Conservation (phyloP, 2,797 vertebrate species). For the Pipistrellus kuhlii region DNA sequence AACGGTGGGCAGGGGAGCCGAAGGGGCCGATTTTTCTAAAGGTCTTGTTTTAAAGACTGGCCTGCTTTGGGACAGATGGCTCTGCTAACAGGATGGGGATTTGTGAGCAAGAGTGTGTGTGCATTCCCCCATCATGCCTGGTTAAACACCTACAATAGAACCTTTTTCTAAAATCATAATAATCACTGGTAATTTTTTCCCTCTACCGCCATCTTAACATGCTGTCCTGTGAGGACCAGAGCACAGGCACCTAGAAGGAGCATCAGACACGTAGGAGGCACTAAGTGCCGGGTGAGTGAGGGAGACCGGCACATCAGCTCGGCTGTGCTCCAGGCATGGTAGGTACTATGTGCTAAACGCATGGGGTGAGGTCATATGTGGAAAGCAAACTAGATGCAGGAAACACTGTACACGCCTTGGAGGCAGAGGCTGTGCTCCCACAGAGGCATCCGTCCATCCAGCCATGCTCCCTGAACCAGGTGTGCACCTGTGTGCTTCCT, state of each 20-base stretch:
- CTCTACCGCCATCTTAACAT: not conserved
- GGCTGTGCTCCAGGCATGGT: not conserved
- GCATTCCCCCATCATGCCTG: not conserved
- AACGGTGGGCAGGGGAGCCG: not conserved
- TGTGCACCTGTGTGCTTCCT: not conserved
- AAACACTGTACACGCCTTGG: not conserved
- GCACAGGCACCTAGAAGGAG: not conserved
- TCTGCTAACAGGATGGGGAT: not conserved
- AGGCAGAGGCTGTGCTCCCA: too few species aligned
- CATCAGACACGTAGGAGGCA: not conserved
- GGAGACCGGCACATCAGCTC: not conserved
- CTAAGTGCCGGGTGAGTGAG: not conserved
- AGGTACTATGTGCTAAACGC: not conserved
- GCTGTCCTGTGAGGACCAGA: not conserved
- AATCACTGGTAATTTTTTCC: not conserved
- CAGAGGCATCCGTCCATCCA: not conserved
- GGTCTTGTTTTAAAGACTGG: not conserved
- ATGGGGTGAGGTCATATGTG: not conserved
- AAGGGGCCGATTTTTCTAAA: not conserved
- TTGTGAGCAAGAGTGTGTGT: not conserved
- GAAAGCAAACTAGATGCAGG: not conserved
- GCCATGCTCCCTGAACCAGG: not conserved
- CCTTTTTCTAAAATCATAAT: constrained; percentile 3
- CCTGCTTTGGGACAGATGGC: not conserved
- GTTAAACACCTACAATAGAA: not conserved